A percentile compares a stretch with the other conserved stretches of the same genome.
These are phyloP conservation scores for Sinocyclocheilus anshuiensis DNA, from an alignment of 2,113 vertebrate genomes.

Conservation along the genomic window DNA sequence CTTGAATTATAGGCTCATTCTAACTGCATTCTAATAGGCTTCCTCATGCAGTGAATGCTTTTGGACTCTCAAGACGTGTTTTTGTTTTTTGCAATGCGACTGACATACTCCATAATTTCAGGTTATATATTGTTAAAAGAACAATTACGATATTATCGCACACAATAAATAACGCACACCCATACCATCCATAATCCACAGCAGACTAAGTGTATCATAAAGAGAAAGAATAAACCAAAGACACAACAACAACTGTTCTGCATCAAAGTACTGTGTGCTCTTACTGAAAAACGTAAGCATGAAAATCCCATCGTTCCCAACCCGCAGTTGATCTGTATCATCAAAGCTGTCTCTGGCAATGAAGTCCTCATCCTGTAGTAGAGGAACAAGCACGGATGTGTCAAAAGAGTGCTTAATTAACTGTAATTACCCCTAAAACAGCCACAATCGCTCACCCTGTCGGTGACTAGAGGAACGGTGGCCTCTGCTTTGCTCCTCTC, in stretches of 20 bases:
- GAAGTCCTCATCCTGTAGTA: constrained; percentile 91
- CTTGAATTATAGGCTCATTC: no score
- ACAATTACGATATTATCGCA: background rate
- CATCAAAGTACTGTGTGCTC: constrained; percentile 59
- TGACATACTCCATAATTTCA: no score
- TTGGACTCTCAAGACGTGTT: no score
- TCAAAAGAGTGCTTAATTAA: background rate
- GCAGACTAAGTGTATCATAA: background rate
- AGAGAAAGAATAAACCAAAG: no score
- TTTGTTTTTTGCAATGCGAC: no score
- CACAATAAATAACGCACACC: no score
- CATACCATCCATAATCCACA: background rate
- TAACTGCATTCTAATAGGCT: no score
- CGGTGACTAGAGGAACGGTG: constrained; percentile 85
- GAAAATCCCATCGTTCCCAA: constrained; percentile 98
- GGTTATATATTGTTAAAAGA: background rate
- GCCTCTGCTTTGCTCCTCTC: constrained; percentile 92
- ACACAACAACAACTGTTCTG: no score
- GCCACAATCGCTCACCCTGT: constrained; percentile 81
- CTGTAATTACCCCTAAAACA: background rate
- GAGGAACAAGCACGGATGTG: background rate
- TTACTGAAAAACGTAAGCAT: constrained; percentile 99
- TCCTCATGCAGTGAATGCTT: no score
- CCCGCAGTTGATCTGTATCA: constrained; percentile 93
- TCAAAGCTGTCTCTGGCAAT: constrained; percentile 93